phyloP scores from a whole-genome alignment of 2,113 vertebrate species.

The Pleuronectes platessa region DNA sequence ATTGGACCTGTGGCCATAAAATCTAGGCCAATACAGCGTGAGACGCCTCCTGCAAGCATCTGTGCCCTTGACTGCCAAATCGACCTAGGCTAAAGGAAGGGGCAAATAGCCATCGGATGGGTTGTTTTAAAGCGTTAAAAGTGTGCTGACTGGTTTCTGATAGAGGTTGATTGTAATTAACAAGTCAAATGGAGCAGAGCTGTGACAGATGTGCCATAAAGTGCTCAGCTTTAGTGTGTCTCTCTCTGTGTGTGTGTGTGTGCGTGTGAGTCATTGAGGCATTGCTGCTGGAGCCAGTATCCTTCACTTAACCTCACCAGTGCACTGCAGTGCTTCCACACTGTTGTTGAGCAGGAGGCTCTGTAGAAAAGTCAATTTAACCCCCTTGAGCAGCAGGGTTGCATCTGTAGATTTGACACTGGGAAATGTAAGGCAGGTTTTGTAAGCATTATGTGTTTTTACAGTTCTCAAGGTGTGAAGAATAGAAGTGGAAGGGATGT shows the following conservation, averaged over 20 bases:
- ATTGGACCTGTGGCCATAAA: background rate
- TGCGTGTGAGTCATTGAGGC: conserved; percentile 21
- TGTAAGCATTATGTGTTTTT: background rate
- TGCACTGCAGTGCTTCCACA: conserved; percentile 27
- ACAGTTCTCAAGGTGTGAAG: background rate
- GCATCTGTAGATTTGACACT: conserved; percentile 2
- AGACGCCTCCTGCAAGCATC: conserved; percentile 10
- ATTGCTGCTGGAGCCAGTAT: conserved; percentile 43
- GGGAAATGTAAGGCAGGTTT: background rate
- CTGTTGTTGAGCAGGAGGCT: conserved; percentile 14
- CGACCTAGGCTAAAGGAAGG: conserved; percentile 28
- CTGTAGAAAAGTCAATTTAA: conserved; percentile 16
- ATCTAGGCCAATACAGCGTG: conserved; percentile 34
- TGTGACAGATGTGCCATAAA: conserved; percentile 80
- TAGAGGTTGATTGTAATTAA: conserved; percentile 80
- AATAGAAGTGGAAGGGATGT: background rate
- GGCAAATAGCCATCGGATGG: conserved; percentile 58
- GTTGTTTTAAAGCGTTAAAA: conserved; percentile 53
- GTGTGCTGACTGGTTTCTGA: conserved; percentile 61
- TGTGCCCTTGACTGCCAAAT: conserved; percentile 50
- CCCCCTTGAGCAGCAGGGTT: conserved; percentile 1
- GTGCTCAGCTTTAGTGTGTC: conserved; percentile 37
- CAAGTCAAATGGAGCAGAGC: conserved; percentile 80
- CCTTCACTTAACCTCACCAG: conserved; percentile 68
- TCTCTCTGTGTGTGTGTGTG: conserved; percentile 17